Conservation (phyloP, 2,888 invertebrate species). For the Polia nebulosa region DNA sequence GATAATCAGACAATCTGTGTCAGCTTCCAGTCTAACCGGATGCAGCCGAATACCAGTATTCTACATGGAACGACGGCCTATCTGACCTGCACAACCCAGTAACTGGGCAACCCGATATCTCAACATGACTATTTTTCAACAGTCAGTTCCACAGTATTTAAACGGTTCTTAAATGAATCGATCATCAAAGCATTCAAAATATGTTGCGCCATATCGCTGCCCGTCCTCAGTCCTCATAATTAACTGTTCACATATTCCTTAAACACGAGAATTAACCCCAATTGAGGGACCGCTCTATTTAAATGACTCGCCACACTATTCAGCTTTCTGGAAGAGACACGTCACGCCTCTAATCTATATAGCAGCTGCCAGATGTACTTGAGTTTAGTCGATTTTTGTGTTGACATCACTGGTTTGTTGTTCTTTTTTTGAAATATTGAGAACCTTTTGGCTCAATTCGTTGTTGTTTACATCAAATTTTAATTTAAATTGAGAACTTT, state of each 20-base stretch:
- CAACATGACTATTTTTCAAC: not conserved
- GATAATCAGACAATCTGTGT: not conserved
- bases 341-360: slow-evolving; percentile 88
- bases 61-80: not conserved
- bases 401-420: slow-evolving; percentile 42
- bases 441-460: too few species aligned
- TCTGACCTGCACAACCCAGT: not conserved
- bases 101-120: not conserved
- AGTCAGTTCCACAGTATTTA: not conserved
- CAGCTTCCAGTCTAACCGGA: not conserved
- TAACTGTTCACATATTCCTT: slow-evolving; percentile 89
- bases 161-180: slow-evolving; percentile 52
- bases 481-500: too few species aligned
- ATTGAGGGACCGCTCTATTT: slow-evolving; percentile 91
- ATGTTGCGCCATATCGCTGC: slow-evolving; percentile 72
- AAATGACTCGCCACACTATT: slow-evolving; percentile 89
- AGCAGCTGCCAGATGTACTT: slow-evolving; percentile 70
- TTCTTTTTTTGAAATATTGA: not conserved
- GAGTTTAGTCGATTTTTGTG: slow-evolving; percentile 57
- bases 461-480: too few species aligned
- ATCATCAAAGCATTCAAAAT: slow-evolving; percentile 68
- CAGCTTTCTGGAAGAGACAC: slow-evolving; percentile 90
- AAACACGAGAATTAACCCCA: slow-evolving; percentile 91
- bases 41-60: not conserved
- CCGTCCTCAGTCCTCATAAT: slow-evolving; percentile 81